phyloP scores from a whole-genome alignment of 2,888 invertebrate species.

The Marronus borbonicus region DNA sequence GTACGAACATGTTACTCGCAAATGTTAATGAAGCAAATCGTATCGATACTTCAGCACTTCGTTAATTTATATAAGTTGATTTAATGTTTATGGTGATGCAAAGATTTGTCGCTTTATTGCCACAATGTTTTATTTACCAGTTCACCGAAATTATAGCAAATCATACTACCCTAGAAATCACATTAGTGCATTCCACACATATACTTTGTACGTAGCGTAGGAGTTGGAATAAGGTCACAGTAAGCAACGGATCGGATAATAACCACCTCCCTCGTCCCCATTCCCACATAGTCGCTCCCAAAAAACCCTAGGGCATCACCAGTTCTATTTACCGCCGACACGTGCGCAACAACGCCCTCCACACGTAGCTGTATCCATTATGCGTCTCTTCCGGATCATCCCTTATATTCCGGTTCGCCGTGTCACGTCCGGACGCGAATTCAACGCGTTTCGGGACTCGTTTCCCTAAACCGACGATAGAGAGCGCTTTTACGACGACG shows the following conservation, averaged over 20 bases:
- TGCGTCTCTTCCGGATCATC: conserved; percentile 9
- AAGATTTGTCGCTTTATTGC: too few relatives aligned
- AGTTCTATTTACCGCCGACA: neutral
- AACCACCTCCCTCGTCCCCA: neutral
- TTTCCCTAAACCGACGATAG: conserved; percentile 15
- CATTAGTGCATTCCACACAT: neutral
- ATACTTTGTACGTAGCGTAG: neutral
- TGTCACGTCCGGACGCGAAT: conserved; percentile 1
- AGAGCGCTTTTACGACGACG: neutral
- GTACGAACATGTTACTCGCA: too few relatives aligned
- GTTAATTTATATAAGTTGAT: too few relatives aligned
- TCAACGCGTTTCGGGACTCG: neutral
- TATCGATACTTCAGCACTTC: too few relatives aligned
- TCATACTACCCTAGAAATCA: neutral
- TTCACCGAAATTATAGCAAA: neutral
- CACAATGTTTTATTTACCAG: too few relatives aligned
- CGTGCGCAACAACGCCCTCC: conserved; percentile 2
- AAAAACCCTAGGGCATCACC: neutral
- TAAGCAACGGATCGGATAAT: neutral
- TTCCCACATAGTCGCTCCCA: neutral
- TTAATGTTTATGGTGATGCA: too few relatives aligned
- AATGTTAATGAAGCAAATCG: too few relatives aligned
- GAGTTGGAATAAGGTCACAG: too few relatives aligned
- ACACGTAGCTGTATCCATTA: conserved; percentile 1
- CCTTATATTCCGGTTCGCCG: neutral